phyloP scores from a whole-genome alignment of 2,113 vertebrate species.

The Eulemur macaco region DNA sequence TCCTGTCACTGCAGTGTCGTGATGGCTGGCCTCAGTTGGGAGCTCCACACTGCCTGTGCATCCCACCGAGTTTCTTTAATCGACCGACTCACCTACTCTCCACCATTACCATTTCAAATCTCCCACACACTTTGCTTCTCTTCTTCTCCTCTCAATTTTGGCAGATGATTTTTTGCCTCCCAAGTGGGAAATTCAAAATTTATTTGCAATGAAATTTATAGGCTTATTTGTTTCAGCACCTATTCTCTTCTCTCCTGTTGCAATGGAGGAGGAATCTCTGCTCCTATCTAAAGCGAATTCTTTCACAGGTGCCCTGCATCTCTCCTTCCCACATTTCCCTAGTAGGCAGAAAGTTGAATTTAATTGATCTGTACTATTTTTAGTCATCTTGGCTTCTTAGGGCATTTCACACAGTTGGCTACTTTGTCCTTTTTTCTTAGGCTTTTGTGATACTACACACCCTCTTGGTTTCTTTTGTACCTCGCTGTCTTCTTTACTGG shows the following conservation, averaged over 20 bases:
- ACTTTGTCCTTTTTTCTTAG: neutral
- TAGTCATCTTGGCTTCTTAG: neutral
- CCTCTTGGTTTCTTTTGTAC: neutral
- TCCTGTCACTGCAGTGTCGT: neutral
- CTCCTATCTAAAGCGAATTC: neutral
- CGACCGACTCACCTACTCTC: neutral
- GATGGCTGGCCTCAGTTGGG: neutral
- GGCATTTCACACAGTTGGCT: neutral
- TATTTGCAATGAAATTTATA: neutral
- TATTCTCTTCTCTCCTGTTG: neutral
- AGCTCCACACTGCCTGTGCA: accelerated
- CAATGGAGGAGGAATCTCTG: neutral
- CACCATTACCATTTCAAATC: neutral
- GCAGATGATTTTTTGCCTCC: neutral
- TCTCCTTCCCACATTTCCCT: neutral
- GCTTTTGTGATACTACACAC: neutral
- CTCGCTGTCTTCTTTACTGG: neutral
- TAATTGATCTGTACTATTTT: neutral
- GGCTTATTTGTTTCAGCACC: neutral
- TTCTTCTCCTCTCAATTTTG: neutral
- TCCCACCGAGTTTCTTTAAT: neutral
- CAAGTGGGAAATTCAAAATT: neutral
- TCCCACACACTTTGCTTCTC: neutral
- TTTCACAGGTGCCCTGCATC: neutral
- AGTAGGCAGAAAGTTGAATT: neutral